Evolutionary conservation across 2,888 invertebrate species (phyloP).

Genomic region (Agriopis marginaria): DNA sequence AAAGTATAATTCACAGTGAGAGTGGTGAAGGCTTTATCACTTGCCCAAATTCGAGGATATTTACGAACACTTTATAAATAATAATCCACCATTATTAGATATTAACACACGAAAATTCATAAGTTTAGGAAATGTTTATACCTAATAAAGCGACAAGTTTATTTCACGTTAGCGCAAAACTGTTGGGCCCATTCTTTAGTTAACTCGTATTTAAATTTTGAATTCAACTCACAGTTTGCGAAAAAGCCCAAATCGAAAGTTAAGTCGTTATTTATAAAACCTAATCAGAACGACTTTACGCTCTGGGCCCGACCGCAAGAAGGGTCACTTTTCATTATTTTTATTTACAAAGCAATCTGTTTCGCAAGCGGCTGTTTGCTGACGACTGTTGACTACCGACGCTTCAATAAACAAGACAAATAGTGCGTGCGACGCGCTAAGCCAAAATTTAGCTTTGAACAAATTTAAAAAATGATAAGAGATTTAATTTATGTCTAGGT

Average conservation of each 20-base stretch:
- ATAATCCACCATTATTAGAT: too few species aligned
- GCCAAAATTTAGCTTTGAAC: conserved; percentile 2
- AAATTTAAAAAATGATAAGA: not conserved
- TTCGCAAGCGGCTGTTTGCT: conserved; percentile 50
- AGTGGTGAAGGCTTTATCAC: too few species aligned
- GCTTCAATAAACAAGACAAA: conserved; percentile 60
- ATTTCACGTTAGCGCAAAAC: too few species aligned
- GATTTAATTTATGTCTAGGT: not conserved
- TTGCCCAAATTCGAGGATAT: too few species aligned
- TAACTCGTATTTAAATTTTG: not conserved
- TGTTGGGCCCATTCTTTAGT: not conserved
- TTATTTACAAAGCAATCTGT: conserved; percentile 77
- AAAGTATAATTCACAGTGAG: too few species aligned
- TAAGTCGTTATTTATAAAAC: conserved; percentile 19
- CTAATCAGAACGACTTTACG: conserved; percentile 16
- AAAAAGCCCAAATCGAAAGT: not conserved
- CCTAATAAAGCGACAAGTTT: too few species aligned
- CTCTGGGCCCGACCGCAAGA: conserved; percentile 23
- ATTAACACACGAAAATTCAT: too few species aligned
- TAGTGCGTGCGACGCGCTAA: conserved; percentile 46
- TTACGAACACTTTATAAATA: too few species aligned
- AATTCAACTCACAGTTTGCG: not conserved
- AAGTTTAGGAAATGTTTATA: too few species aligned
- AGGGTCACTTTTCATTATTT: conserved; percentile 68
- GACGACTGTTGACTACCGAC: conserved; percentile 41